These are phyloP conservation scores for Orestias chungarensis DNA, from an alignment of 2,797 vertebrate species.

Conservation along the genomic window DNA sequence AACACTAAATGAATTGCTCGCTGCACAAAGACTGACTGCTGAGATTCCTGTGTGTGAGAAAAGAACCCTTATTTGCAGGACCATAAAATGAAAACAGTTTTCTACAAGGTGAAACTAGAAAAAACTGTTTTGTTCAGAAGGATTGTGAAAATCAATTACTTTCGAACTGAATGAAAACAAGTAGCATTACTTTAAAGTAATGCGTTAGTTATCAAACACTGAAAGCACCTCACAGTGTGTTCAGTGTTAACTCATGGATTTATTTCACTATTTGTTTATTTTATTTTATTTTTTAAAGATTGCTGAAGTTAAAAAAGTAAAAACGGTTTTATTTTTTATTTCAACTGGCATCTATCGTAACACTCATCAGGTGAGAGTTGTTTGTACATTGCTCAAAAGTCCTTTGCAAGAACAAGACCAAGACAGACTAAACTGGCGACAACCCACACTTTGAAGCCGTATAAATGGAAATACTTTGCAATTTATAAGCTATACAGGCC, in stretches of 20 bases:
- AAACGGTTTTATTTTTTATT: neutral
- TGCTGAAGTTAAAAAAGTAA: neutral
- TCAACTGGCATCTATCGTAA: neutral
- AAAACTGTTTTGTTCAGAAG: constrained; percentile 15
- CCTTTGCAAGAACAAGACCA: neutral
- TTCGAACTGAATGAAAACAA: constrained; percentile 4
- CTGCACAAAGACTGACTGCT: constrained; percentile 43
- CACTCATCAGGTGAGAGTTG: neutral
- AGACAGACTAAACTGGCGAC: neutral
- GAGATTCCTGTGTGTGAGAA: constrained; percentile 31
- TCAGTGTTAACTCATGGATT: neutral
- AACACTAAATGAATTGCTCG: constrained; percentile 68
- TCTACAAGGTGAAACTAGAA: constrained; percentile 33
- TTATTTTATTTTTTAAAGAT: neutral
- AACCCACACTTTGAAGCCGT: neutral
- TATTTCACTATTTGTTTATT: neutral
- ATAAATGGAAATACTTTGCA: neutral
- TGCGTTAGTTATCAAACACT: neutral
- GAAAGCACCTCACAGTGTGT: neutral
- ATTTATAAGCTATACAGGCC: neutral
- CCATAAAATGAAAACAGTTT: constrained; percentile 28
- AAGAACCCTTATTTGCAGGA: constrained; percentile 19
- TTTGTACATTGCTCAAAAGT: neutral
- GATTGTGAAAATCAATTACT: constrained; percentile 19
- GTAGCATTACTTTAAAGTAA: neutral